Evolutionary conservation across 2,888 invertebrate genomes (phyloP), one percentile per base, ranked within the genome.

Genomic region (Nymphalis c-album): DNA sequence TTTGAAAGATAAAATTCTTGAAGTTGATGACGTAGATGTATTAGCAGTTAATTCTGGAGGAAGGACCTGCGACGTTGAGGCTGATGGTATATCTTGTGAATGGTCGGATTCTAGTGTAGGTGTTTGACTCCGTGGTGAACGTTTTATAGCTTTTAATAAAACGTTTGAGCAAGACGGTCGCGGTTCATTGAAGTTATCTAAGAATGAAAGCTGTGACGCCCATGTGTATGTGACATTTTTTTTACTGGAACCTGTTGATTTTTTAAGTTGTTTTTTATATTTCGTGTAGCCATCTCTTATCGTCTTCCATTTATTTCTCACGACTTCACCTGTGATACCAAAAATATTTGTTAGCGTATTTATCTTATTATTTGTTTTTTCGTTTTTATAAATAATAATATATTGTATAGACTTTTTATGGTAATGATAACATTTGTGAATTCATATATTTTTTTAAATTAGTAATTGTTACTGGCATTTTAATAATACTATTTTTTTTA

Each of bases 261-360:
- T 64, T 68, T 74, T 71, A 35, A 74, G 47, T 53, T 72, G 71
- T 51, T 78, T 81, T 72, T 76, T 81, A 63, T 77, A 78, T 57
- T 80, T 81, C 7, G 78, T 80, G 66, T 80, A 81, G 20, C 78
- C 77, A 58, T 82, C 82, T 75, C 78, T 75, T 31, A 82, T 73
- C 0, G 77, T 79, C 67, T 81, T 81, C 81, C 82, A 82, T 75
- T 81, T 81, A 8, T 75, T 75, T 73, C 71, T 78, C 48, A 77
- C 77, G 50, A 76, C 63, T 8, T 80, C 77, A 72, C 73, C 82
- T 82, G 72, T 7, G 75, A 72, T 7, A 64, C 6, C 26, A 31
- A 31, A 31, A 31, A 31, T 31, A 5, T 31, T 31, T 31, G 26
- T 31, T 6, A 31, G 26, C 26, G 6, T 31, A 31, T 31, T 31